Base-by-base conservation (phyloP, 2,888 invertebrate species). In the Andricus quercusramuli region DNA sequence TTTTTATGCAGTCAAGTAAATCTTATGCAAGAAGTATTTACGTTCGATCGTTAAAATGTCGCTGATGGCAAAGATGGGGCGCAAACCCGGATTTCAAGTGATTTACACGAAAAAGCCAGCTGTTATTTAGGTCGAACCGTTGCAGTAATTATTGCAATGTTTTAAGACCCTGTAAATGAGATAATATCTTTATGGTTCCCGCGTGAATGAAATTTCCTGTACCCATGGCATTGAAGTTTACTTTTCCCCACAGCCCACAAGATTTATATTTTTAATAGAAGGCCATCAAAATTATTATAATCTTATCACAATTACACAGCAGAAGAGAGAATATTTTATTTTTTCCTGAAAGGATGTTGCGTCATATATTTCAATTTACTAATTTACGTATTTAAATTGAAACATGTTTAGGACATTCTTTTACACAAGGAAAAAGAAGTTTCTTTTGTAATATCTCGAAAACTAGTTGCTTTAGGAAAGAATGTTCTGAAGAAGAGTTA, bases 151-250 rank as follows among this genome's bases (percentile, higher is more conserved):
- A 62, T 74, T 74, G 74, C 32, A 74, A 22, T 74, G 56, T 56
- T 74, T 74, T 74, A 74, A 74, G 74, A 56, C 51, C 56, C 56
- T 74, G 74, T 74, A 74, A 74, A 74, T 74, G 32, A 56, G 74
- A 74, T 74, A 74, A 74, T n/a, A 74, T 74, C 74, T 74, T 74
- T 74, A 74, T 56, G 74, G n/a, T 56, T 74, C 74, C 51, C 32
- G 74, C 32, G 74, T 74, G 32, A 56, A 56, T n/a, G 74, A 74
- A 56, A 56, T 74, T 56, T 74, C 32, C 56, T 74, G 74, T 51
- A 56, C 74, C n/a, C 32, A n/a, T 74, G 74, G 2, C 51, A 74
- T 74, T 56, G 74, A 74, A 56, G 32, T 17, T 74, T 56, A 51
- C 47, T 74, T 74, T 74, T 32, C 74, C 68, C 17, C 6, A 15